Evolutionary conservation across 2,113 vertebrate genomes (phyloP), one percentile per base, ranked within the genome.

Genomic region (Eudorcas thomsonii): DNA sequence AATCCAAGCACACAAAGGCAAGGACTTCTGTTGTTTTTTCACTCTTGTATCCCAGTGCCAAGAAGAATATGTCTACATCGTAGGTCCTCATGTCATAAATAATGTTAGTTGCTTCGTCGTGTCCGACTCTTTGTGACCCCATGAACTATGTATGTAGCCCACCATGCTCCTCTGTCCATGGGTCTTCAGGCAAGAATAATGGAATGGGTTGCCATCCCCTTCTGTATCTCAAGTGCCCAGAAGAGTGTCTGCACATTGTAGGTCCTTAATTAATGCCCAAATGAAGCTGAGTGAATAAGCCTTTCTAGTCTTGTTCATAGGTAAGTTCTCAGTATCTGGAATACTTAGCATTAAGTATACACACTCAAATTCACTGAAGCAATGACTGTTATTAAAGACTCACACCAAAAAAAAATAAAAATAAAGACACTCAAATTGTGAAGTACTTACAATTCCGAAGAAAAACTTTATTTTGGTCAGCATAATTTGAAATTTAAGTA

Each of bases 401-500:
- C 28, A 59, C 4, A 59, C 25, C 23, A 59, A 25, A 59, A 23
- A 5, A 25, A 25, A 21, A 43, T 43, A 43, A 45, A 23, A 21
- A 55, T 7, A 23, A 57, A 94, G 57, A 94, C 39, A 93, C n/a
- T 78, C 36, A 57, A 71, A 95, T 50, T 71, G 36, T 86, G 21
- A 45, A 81, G 55, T 45, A 91, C 36, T 88, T 36, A 23, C n/a
- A 88, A 86, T 96, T 45, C 9, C 19, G 55, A 96, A 90, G 85
- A 43, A 91, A 91, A 93, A 80, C 7, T 81, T 6, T 12, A 77
- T 59, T 90, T 92, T 92, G 43, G 21, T 88, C 81, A 88, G 55
- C 14, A 92, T 26, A 83, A 94, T 64, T 62, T 93, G 28, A 88
- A 90, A 88, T 84, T 57, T 86, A 96, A 90, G 15, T 87, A 87